phyloP scores from a whole-genome alignment of 2,888 invertebrate species.

The Brassicogethes aeneus region DNA sequence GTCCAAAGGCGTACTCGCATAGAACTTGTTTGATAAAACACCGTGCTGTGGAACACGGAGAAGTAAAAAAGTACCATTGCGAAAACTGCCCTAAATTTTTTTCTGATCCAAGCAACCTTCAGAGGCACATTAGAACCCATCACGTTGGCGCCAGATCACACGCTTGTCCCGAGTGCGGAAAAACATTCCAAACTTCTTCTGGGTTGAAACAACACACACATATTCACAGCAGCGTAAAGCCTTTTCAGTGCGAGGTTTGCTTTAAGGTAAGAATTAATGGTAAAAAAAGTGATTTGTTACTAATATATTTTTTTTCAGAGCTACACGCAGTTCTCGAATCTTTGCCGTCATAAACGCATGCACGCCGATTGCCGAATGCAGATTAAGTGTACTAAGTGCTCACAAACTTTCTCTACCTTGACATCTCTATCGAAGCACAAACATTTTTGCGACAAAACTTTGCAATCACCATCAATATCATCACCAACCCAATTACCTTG shows the following conservation, averaged over 20 bases:
- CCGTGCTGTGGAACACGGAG: constrained; percentile 71
- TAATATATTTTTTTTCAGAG: constrained; percentile 49
- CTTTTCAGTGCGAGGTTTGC: constrained; percentile 95
- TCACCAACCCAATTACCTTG: constrained; percentile 30
- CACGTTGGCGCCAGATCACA: constrained; percentile 95
- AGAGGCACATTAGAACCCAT: constrained; percentile 91
- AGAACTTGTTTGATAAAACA: constrained; percentile 74
- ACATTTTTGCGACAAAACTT: constrained; percentile 85
- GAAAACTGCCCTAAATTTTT: constrained; percentile 90
- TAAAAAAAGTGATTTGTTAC: neutral
- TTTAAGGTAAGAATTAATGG: constrained; percentile 57
- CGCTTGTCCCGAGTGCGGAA: constrained; percentile 97
- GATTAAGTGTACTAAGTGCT: constrained; percentile 91
- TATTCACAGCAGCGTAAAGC: constrained; percentile 97
- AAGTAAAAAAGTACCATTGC: constrained; percentile 80
- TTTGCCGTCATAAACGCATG: constrained; percentile 99
- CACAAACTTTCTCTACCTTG: constrained; percentile 84
- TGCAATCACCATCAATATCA: constrained; percentile 37
- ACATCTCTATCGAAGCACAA: constrained; percentile 93
- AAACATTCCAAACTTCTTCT: constrained; percentile 95
- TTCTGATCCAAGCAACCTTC: constrained; percentile 93
- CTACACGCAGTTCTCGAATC: constrained; percentile 98
- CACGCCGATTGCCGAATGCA: constrained; percentile 91
- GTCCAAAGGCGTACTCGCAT: constrained; percentile 75
- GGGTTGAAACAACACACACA: constrained; percentile 99